Evolutionary conservation across 1,140 invertebrate species (phyloP).

Genomic region (Gonatopus flavifemur): DNA sequence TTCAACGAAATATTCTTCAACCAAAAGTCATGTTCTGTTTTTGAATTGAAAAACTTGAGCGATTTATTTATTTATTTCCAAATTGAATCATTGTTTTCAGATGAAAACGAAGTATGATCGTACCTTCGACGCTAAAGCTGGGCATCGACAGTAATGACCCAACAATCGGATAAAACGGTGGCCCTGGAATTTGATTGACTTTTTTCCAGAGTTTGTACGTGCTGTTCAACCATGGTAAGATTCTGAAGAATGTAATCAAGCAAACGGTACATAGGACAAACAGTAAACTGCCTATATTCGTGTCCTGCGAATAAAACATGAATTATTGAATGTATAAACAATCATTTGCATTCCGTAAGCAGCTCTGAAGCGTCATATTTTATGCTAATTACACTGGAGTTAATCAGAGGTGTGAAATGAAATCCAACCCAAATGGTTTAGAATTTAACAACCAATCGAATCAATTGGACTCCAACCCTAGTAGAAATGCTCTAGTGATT

Average conservation of each 20-base stretch:
- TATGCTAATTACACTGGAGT: too few species aligned
- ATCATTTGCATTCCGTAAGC: too few species aligned
- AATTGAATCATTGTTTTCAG: conserved; percentile 52
- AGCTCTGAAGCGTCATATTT: too few species aligned
- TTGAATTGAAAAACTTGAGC: too few species aligned
- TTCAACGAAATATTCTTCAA: conserved; percentile 12
- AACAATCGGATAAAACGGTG: conserved; percentile 18
- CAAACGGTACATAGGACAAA: conserved; percentile 8
- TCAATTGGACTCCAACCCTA: too few species aligned
- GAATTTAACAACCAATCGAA: too few species aligned
- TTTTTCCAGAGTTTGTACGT: conserved; percentile 11
- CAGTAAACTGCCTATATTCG: conserved; percentile 2
- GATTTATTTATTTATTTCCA: conserved; percentile 2
- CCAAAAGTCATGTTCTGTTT: conserved; percentile 31
- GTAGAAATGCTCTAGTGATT: too few species aligned
- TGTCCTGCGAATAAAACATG: background rate
- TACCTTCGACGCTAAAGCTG: conserved; percentile 25
- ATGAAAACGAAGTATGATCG: too few species aligned
- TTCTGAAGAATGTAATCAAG: background rate
- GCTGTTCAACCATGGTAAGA: conserved; percentile 3
- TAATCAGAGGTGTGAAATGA: too few species aligned
- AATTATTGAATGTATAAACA: too few species aligned
- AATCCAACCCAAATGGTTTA: too few species aligned
- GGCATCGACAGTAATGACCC: conserved; percentile 12
- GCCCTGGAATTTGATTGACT: conserved; percentile 24